Conservation (phyloP, 1,140 invertebrate genomes). For the Drosophila kurseongensis region DNA sequence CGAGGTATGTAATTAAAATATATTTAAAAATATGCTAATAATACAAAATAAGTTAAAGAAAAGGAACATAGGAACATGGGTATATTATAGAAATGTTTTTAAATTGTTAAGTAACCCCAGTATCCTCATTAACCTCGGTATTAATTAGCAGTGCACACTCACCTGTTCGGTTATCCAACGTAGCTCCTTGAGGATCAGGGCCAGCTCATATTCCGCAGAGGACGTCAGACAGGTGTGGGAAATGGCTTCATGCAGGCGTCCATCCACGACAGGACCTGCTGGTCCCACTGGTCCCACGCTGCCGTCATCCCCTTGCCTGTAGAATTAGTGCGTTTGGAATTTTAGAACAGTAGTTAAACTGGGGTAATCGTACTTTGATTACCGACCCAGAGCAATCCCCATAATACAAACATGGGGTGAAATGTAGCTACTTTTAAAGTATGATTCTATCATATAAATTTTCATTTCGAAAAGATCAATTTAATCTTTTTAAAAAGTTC, state of each 20-base stretch:
- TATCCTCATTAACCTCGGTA: no score
- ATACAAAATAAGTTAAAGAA: background rate
- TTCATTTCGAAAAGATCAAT: no score
- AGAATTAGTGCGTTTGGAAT: background rate
- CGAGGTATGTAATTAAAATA: background rate
- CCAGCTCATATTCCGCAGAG: constrained; percentile 92
- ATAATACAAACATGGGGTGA: no score
- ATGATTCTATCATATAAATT: no score
- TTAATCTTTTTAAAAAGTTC: no score
- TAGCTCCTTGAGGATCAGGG: constrained; percentile 97
- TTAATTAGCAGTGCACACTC: background rate
- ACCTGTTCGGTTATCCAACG: constrained; percentile 91
- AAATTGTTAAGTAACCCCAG: no score
- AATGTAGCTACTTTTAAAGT: no score
- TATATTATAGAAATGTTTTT: no score
- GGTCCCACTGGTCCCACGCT: constrained; percentile 85
- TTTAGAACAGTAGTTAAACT: background rate
- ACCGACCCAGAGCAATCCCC: no score
- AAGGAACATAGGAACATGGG: no score
- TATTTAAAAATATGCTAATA: background rate
- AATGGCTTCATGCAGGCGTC: constrained; percentile 82
- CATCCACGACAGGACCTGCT: constrained; percentile 73
- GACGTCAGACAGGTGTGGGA: constrained; percentile 87
- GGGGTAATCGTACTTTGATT: no score
- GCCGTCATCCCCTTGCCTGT: constrained; percentile 84